A percentile compares a stretch with the other conserved stretches of the same genome.
Evolutionary conservation across 2,797 vertebrate genomes (phyloP).

Genomic region (Vespertilio murinus): DNA sequence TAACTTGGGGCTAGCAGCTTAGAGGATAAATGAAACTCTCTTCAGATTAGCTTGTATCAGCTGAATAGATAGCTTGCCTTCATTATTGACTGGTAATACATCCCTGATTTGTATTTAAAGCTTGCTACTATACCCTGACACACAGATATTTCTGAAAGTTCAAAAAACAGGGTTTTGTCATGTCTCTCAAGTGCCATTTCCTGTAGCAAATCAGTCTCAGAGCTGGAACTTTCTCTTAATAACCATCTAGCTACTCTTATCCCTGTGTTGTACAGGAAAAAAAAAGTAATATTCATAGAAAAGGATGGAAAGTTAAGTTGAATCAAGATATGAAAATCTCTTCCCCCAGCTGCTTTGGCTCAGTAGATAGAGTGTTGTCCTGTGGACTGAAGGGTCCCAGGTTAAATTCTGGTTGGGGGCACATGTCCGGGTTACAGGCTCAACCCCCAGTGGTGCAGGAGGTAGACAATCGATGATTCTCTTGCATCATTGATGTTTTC

Average conservation of each 20-base stretch:
- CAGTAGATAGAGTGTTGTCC: too few species aligned
- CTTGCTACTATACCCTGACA: neutral
- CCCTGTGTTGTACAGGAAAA: neutral
- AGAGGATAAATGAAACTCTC: slow-evolving; percentile 40
- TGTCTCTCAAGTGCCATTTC: slow-evolving; percentile 11
- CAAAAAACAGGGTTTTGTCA: neutral
- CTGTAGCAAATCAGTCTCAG: slow-evolving; percentile 43
- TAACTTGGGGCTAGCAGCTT: slow-evolving; percentile 20
- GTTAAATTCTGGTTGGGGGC: too few species aligned
- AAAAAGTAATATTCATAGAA: neutral
- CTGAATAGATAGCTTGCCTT: neutral
- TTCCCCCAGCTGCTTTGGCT: too few species aligned
- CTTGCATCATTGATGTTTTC: too few species aligned
- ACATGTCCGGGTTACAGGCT: too few species aligned
- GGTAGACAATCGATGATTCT: too few species aligned
- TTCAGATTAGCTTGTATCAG: neutral
- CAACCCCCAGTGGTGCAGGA: too few species aligned
- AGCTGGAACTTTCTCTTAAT: slow-evolving; percentile 11
- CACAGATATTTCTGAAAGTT: slow-evolving; percentile 46
- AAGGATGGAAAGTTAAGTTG: neutral
- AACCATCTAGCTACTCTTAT: neutral
- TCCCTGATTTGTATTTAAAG: slow-evolving; percentile 41
- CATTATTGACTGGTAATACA: slow-evolving; percentile 14
- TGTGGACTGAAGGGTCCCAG: too few species aligned
- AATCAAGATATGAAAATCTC: neutral